These are phyloP conservation scores for Champsocephalus gunnari DNA, from an alignment of 2,797 vertebrate species.

Conservation along the genomic window DNA sequence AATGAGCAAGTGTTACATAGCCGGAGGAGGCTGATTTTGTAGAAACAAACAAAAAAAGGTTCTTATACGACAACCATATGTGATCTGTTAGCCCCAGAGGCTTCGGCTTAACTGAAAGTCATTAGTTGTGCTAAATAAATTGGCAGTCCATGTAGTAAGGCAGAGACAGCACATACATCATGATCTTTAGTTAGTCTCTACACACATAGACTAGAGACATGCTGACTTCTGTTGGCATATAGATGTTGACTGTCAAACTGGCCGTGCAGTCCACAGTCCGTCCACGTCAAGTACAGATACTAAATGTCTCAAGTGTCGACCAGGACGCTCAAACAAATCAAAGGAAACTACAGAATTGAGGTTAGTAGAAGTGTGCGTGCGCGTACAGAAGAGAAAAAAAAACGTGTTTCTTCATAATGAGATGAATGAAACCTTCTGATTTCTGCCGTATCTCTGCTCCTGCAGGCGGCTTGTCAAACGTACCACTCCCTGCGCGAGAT, in stretches of 20 bases:
- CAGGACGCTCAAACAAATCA: conserved; percentile 50
- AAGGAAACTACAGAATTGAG: conserved; percentile 41
- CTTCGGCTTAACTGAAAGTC: conserved; percentile 34
- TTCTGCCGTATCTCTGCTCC: conserved; percentile 32
- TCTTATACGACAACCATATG: conserved; percentile 9
- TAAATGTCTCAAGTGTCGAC: conserved; percentile 56
- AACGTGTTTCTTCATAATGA: conserved; percentile 29
- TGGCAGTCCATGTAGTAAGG: conserved; percentile 62
- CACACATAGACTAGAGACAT: conserved; percentile 43
- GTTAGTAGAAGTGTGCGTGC: conserved; percentile 50
- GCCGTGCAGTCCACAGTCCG: conserved; percentile 53
- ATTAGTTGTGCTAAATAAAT: conserved; percentile 49
- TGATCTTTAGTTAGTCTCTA: conserved; percentile 33
- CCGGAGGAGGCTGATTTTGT: conserved; percentile 24
- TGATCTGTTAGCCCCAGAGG: conserved; percentile 35
- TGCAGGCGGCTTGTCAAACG: conserved; percentile 81
- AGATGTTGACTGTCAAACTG: conserved; percentile 31
- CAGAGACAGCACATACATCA: conserved; percentile 53
- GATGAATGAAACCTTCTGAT: conserved; percentile 45
- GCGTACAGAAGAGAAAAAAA: conserved; percentile 46
- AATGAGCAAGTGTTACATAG: conserved; percentile 21
- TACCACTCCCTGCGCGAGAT: conserved; percentile 99
- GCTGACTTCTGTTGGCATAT: conserved; percentile 23
- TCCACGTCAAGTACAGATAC: conserved; percentile 46
- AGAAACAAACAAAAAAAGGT: conserved; percentile 4